A percentile compares a stretch with the other conserved stretches of the same genome.
Evolutionary conservation across 1,140 invertebrate species (phyloP).

Genomic region (Drosophila nikananu): DNA sequence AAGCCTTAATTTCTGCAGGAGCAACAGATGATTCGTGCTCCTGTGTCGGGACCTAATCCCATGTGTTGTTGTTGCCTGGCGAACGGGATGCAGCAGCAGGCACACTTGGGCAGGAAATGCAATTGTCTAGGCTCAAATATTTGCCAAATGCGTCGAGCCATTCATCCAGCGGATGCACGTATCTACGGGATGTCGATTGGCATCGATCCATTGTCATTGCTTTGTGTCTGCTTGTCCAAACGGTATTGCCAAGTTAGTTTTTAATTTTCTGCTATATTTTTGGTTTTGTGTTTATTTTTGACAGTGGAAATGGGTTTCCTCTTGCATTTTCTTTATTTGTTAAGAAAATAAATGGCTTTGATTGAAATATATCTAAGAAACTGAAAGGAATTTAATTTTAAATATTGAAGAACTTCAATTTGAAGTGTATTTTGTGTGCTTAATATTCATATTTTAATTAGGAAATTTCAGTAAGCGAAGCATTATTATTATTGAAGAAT

Average conservation of each 20-base stretch:
- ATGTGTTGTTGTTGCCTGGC: slow-evolving; percentile 27
- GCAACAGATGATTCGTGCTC: slow-evolving; percentile 63
- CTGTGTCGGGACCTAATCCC: slow-evolving; percentile 53
- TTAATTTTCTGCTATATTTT: slow-evolving; percentile 17
- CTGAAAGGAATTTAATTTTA: not conserved
- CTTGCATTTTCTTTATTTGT: not conserved
- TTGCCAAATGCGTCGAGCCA: slow-evolving; percentile 61
- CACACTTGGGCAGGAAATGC: slow-evolving; percentile 65
- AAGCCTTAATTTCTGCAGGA: slow-evolving; percentile 40
- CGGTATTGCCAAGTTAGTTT: slow-evolving; percentile 13
- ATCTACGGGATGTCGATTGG: slow-evolving; percentile 35
- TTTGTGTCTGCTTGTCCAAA: slow-evolving; percentile 20
- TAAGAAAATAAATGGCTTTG: not conserved
- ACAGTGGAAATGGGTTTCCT: too few relatives aligned
- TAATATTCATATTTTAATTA: not conserved
- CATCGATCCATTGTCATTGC: slow-evolving; percentile 23
- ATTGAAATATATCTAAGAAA: too few relatives aligned
- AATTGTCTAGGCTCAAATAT: slow-evolving; percentile 73
- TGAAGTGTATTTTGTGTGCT: not conserved
- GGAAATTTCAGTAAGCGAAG: not conserved
- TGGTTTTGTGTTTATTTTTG: not conserved
- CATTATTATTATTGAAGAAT: too few relatives aligned
- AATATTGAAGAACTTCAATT: not conserved
- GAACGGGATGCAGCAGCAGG: slow-evolving; percentile 50
- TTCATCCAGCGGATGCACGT: slow-evolving; percentile 31